Evolutionary conservation across 1,140 invertebrate genomes (phyloP), one percentile per base, ranked within the genome.

Genomic region (Cyclina sinensis): DNA sequence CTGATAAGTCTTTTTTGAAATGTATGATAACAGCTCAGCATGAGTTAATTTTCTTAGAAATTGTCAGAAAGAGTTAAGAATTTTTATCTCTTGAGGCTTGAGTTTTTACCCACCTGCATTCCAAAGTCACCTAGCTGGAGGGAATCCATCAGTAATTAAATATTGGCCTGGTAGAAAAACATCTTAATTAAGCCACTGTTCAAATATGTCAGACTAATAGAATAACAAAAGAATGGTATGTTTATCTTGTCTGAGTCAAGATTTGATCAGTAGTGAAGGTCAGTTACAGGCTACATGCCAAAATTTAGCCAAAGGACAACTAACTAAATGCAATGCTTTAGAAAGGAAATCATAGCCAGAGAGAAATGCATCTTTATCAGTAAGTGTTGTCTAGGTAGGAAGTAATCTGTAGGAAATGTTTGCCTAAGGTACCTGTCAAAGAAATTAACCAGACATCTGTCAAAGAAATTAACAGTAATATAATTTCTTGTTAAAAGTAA

Each of bases 391-490:
- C 18, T 62, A 54, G 57, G n/a, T 62, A 27, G 24, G 21, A 62
- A 62, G 57, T 62, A 62, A 62, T 24, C 9, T n/a, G n/a, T 7
- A 57, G 51, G 51, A 57, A 57, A 21, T 57, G 51, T 57, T 3
- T 57, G 5, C 51, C 5, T 70, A 18, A 32, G 16, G 32, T 27
- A 70, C 24, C 65, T 70, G 65, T 70, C 65, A 70, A 37, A 70
- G 32, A 35, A 70, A 70, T 70, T 35, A 70, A 37, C 65, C 32
- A 70, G 14, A 37, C 18, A 37, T 39, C 65, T 70, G 65, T 37
- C 65, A 70, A 70, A 37, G 11, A 70, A 37, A 70, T 70, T 70
- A 70, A 70, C 65, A 70, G 16, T 70, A 37, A 37, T 35, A 65
- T 30, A 30, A 16, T 39, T 70, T 70, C 32, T 18, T 70, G 65